Conservation (phyloP, 2,888 invertebrate genomes). For the Eristalis tenax region DNA sequence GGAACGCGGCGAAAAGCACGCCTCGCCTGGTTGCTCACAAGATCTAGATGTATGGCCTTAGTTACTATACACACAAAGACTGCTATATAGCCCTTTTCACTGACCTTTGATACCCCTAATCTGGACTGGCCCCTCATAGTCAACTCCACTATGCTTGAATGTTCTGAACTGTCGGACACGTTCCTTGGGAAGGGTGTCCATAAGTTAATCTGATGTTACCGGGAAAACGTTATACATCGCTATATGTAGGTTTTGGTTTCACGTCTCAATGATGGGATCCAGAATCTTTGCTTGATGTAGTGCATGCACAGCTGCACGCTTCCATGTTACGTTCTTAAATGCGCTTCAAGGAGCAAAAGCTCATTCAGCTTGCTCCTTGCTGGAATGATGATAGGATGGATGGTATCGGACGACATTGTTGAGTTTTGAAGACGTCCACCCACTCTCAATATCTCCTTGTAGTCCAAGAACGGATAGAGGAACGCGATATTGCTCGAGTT, state of each 20-base stretch:
- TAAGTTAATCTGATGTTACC: constrained; percentile 2
- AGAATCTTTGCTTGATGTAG: constrained; percentile 18
- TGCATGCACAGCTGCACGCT: too few relatives aligned
- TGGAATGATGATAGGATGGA: constrained; percentile 15
- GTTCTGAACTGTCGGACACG: constrained; percentile 7
- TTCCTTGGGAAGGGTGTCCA: constrained; percentile 8
- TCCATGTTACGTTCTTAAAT: constrained; percentile 11
- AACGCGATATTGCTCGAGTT: constrained; percentile 1
- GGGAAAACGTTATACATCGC: constrained; percentile 5
- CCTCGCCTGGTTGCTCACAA: too few relatives aligned
- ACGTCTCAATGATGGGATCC: constrained; percentile 3
- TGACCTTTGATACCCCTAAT: background rate
- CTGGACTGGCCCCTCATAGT: too few relatives aligned
- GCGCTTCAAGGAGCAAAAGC: constrained; percentile 13
- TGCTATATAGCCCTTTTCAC: constrained; percentile 27
- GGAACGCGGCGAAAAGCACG: too few relatives aligned
- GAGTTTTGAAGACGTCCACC: background rate
- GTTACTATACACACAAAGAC: background rate
- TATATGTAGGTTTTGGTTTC: background rate
- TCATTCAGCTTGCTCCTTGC: constrained; percentile 10
- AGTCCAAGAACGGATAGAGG: constrained; percentile 2
- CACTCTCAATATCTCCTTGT: background rate
- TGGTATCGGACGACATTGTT: background rate
- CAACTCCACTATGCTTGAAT: too few relatives aligned
- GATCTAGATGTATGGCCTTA: too few relatives aligned